phyloP scores from a whole-genome alignment of 2,797 vertebrate genomes.

The Scolopax rusticola region DNA sequence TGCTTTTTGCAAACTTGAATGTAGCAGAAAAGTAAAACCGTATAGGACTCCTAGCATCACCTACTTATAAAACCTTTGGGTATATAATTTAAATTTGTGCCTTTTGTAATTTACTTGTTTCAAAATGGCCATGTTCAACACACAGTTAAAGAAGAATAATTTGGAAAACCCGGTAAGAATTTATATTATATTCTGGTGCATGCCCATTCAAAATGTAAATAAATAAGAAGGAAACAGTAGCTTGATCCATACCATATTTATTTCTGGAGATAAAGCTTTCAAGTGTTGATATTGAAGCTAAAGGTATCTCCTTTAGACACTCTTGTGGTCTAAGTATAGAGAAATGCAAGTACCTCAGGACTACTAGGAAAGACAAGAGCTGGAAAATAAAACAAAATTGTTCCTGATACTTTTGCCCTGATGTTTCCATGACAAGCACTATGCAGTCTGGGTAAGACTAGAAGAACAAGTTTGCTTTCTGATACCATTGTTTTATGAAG shows the following conservation, averaged over 20 bases:
- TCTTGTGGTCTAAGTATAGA: not conserved
- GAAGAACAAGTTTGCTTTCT: not conserved
- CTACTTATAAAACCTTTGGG: not conserved
- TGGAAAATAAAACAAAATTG: not conserved
- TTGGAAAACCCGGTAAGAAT: not conserved
- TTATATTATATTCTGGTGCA: not conserved
- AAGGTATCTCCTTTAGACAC: not conserved
- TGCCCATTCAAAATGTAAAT: not conserved
- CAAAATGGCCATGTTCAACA: not conserved
- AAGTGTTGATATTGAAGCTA: not conserved
- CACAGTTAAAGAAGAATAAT: not conserved
- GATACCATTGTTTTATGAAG: not conserved
- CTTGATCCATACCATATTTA: not conserved
- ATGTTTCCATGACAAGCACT: not conserved
- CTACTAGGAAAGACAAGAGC: not conserved
- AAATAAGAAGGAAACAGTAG: not conserved
- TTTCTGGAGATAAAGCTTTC: not conserved
- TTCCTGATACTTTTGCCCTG: not conserved
- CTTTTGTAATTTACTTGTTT: not conserved
- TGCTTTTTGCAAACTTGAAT: not conserved
- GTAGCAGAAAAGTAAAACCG: not conserved
- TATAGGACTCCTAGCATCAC: rapidly evolving
- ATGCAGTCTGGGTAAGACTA: not conserved
- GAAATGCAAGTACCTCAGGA: not conserved
- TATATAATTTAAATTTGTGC: not conserved